A percentile compares a stretch with the other conserved stretches of the same genome.
Evolutionary conservation across 2,113 vertebrate species (phyloP).

Genomic region (Seriola rivoliana): DNA sequence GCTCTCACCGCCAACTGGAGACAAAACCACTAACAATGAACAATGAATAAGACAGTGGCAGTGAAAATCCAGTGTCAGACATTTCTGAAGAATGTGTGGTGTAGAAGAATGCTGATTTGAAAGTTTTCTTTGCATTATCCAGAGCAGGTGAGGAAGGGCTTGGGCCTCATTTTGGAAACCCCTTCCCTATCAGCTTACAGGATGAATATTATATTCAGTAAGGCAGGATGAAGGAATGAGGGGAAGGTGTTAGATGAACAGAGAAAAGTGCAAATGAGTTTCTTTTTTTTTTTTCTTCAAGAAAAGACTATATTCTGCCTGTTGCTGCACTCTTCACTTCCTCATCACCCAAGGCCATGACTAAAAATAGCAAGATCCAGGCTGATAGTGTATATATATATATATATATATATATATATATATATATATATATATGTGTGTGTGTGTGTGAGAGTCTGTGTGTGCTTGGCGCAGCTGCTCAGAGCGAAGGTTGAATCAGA

Average conservation of each 20-base stretch:
- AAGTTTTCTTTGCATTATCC: neutral
- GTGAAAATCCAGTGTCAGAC: slow-evolving; percentile 21
- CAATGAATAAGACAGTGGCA: slow-evolving; percentile 12
- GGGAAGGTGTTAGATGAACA: slow-evolving; percentile 28
- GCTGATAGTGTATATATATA: slow-evolving; percentile 30
- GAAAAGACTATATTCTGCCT: slow-evolving; percentile 40
- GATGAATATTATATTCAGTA: slow-evolving; percentile 19
- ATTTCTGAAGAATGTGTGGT: slow-evolving; percentile 1
- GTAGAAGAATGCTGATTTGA: slow-evolving; percentile 38
- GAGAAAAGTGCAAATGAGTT: slow-evolving; percentile 9
- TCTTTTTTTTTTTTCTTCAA: slow-evolving; percentile 5
- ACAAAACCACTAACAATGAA: neutral
- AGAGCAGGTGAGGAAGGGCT: slow-evolving; percentile 45
- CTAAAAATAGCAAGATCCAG: slow-evolving; percentile 71
- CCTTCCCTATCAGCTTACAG: slow-evolving; percentile 29
- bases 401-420: too few relatives aligned
- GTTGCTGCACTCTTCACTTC: slow-evolving; percentile 60
- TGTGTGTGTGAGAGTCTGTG: neutral
- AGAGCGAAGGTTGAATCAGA: slow-evolving; percentile 58
- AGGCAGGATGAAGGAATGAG: slow-evolving; percentile 10
- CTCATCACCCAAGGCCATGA: slow-evolving; percentile 36
- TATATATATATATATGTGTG: neutral
- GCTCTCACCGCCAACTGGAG: neutral
- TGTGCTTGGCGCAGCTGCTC: slow-evolving; percentile 53
- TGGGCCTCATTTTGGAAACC: slow-evolving; percentile 36